Evolutionary conservation across 2,888 invertebrate genomes (phyloP).

Genomic region (Dicycla oo): DNA sequence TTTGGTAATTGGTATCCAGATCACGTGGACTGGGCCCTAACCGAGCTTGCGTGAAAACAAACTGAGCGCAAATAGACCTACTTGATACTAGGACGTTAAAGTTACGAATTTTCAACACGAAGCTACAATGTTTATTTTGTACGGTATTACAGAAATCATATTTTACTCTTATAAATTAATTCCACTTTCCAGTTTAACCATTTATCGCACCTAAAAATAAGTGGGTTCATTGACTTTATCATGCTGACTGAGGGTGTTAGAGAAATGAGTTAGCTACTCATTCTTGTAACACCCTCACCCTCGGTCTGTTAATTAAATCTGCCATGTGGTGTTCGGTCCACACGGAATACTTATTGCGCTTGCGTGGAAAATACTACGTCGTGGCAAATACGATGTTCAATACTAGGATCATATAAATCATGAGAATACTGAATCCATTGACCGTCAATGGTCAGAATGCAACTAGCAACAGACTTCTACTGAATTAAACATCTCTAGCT

Average conservation of each 20-base stretch:
- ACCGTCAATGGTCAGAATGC: not conserved
- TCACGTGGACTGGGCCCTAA: no score
- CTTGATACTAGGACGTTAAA: no score
- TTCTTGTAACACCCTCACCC: no score
- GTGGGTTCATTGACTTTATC: no score
- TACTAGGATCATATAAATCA: constrained; percentile 27
- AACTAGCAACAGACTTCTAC: not conserved
- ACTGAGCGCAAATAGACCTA: no score
- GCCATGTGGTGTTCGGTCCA: constrained; percentile 1
- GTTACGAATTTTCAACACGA: not conserved
- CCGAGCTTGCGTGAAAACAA: no score
- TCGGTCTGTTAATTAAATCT: not conserved
- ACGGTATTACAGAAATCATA: not conserved
- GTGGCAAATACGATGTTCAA: constrained; percentile 1
- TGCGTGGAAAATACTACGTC: constrained; percentile 22
- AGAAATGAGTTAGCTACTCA: no score
- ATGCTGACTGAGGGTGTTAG: no score
- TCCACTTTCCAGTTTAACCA: not conserved
- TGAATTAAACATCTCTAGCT: no score
- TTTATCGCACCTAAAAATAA: no score
- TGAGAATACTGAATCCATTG: not conserved
- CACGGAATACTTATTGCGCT: constrained; percentile 21
- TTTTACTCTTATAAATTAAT: not conserved
- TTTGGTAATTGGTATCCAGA: no score
- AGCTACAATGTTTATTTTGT: not conserved